These are phyloP conservation scores for Upupa epops DNA, from an alignment of 2,113 vertebrate species.

Conservation along the genomic window DNA sequence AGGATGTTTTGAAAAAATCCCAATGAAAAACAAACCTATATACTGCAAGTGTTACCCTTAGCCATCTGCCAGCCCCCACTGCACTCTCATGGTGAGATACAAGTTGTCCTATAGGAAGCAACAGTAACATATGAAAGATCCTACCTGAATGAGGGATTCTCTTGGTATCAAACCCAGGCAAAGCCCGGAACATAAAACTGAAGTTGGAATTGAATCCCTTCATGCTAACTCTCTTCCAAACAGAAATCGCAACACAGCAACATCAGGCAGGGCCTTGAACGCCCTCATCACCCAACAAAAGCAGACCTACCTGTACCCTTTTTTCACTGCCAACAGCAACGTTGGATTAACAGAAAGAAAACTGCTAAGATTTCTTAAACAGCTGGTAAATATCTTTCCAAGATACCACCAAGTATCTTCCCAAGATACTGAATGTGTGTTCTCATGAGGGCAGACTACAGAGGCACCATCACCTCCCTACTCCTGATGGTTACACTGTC, in stretches of 20 bases:
- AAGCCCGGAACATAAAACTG: background rate
- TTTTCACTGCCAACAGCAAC: too few species aligned
- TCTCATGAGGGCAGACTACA: too few species aligned
- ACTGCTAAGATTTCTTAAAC: too few species aligned
- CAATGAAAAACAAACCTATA: background rate
- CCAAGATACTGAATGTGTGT: too few species aligned
- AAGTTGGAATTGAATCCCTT: background rate
- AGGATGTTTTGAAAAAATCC: background rate
- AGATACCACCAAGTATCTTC: too few species aligned
- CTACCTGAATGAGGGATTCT: background rate
- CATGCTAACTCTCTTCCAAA: background rate
- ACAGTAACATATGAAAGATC: background rate
- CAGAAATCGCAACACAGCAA: background rate
- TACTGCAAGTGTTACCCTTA: background rate
- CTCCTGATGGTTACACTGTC: too few species aligned
- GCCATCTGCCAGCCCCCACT: fast-evolving
- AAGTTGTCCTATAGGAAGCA: background rate
- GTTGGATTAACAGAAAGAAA: too few species aligned
- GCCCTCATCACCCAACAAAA: background rate
- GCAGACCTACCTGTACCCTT: background rate
- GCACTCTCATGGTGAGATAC: background rate
- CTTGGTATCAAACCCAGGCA: background rate
- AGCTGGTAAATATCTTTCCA: too few species aligned
- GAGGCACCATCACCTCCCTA: too few species aligned
- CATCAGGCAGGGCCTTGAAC: background rate